phyloP scores from a whole-genome alignment of 35 echinoderm and acorn worm genomes.

The Stichopus chloronotus region DNA sequence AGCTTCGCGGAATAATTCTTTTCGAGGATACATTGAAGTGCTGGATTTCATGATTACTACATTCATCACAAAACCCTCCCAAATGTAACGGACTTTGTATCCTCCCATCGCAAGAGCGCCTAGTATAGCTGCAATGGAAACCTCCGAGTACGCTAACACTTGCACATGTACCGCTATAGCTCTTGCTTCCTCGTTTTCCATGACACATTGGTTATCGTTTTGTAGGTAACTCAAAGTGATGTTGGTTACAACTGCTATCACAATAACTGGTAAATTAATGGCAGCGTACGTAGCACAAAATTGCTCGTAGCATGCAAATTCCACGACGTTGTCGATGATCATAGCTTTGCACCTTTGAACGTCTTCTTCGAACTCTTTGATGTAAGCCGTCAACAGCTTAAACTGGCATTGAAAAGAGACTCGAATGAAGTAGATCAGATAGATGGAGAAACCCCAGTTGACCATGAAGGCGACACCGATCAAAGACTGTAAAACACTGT shows the following conservation, averaged over 20 bases:
- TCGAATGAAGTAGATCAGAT: not conserved
- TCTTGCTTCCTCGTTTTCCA: not conserved
- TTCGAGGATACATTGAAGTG: not conserved
- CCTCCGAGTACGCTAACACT: not conserved
- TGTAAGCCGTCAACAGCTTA: not conserved
- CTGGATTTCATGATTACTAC: not conserved
- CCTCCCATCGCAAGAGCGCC: not conserved
- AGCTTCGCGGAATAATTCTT: not conserved
- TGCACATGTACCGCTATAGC: not conserved
- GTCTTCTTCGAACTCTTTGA: not conserved
- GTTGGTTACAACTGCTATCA: not conserved
- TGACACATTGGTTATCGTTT: not conserved
- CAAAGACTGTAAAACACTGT: not conserved
- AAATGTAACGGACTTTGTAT: not conserved
- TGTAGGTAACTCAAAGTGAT: not conserved
- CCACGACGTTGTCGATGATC: not conserved
- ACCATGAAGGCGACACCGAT: not conserved
- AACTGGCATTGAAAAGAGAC: not conserved
- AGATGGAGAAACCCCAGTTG: not conserved
- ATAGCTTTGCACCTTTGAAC: not conserved
- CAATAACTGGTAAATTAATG: not conserved
- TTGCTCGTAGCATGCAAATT: not conserved
- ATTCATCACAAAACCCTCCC: not conserved
- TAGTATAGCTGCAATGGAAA: not conserved
- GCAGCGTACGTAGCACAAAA: not conserved